Conservation (phyloP, 1,140 invertebrate species). For the Drosophila guanche region DNA sequence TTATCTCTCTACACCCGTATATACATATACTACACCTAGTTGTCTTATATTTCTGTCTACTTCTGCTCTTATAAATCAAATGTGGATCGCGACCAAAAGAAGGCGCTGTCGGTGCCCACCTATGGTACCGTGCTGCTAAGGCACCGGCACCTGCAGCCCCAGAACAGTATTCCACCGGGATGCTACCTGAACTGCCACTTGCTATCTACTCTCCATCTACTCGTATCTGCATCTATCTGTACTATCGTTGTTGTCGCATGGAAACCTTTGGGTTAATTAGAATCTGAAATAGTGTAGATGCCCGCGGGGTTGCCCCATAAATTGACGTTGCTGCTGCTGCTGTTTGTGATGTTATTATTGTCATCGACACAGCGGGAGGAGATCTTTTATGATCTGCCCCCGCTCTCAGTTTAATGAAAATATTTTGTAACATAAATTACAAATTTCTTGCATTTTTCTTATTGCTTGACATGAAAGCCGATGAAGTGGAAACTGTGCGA, state of each 20-base stretch:
- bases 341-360: constrained; percentile 44
- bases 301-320: constrained; percentile 39
- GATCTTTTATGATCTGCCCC: constrained; percentile 20
- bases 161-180: constrained; percentile 22
- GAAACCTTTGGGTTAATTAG: constrained; percentile 62
- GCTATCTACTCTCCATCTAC: constrained; percentile 8
- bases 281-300: constrained; percentile 30
- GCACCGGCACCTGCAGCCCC: constrained; percentile 38
- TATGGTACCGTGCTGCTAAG: constrained; percentile 35
- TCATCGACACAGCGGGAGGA: constrained; percentile 49
- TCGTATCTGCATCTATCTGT: constrained; percentile 36
- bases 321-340: constrained; percentile 36
- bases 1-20: background rate
- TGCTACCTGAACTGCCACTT: constrained; percentile 40
- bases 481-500: constrained; percentile 30
- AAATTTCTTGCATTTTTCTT: constrained; percentile 42
- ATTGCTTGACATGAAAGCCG: constrained; percentile 1
- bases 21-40: background rate
- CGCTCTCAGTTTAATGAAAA: constrained; percentile 47
- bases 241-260: background rate
- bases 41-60: too few species aligned
- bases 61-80: constrained; percentile 67
- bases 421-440: constrained; percentile 74
- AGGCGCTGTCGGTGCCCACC: constrained; percentile 58
- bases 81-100: constrained; percentile 15